Evolutionary conservation across 1,140 invertebrate species (phyloP).

Genomic region (Meloidogyne chitwoodi): DNA sequence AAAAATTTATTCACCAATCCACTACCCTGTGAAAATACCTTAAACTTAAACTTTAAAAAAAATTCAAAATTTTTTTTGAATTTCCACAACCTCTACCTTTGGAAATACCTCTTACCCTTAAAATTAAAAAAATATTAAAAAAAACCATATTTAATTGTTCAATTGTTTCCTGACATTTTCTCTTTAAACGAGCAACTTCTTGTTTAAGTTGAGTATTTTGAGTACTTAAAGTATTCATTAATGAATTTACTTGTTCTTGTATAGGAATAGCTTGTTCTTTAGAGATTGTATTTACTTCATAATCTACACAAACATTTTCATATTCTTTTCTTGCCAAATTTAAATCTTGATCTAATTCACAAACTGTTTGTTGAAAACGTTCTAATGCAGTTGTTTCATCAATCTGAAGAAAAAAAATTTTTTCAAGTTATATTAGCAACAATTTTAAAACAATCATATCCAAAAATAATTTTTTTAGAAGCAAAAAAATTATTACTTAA

Average conservation of each 20-base stretch:
- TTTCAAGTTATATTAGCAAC: not conserved
- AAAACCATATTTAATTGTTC: constrained; percentile 1
- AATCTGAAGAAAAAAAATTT: constrained; percentile 17
- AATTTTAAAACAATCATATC: too few species aligned
- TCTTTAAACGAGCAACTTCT: constrained; percentile 29
- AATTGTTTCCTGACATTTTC: constrained; percentile 25
- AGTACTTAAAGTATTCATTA: constrained; percentile 38
- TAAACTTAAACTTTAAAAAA: too few species aligned
- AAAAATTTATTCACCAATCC: too few species aligned
- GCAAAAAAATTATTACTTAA: not conserved
- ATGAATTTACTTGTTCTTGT: constrained; percentile 24
- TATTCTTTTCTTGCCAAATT: constrained; percentile 38
- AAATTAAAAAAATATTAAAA: not conserved
- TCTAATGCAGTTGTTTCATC: constrained; percentile 31
- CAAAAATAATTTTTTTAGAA: too few species aligned
- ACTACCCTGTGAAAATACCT: too few species aligned
- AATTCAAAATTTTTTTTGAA: too few species aligned
- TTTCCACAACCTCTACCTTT: too few species aligned
- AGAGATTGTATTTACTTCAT: constrained; percentile 34
- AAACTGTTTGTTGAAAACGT: constrained; percentile 38
- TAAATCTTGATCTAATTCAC: constrained; percentile 27
- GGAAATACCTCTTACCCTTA: too few species aligned
- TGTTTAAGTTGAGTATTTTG: constrained; percentile 33
- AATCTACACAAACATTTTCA: constrained; percentile 41
- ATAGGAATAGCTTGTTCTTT: constrained; percentile 33